A percentile compares a stretch with the other conserved stretches of the same genome.
phyloP scores from a whole-genome alignment of 2,888 invertebrate species.

The Ormyrus pomaceus region DNA sequence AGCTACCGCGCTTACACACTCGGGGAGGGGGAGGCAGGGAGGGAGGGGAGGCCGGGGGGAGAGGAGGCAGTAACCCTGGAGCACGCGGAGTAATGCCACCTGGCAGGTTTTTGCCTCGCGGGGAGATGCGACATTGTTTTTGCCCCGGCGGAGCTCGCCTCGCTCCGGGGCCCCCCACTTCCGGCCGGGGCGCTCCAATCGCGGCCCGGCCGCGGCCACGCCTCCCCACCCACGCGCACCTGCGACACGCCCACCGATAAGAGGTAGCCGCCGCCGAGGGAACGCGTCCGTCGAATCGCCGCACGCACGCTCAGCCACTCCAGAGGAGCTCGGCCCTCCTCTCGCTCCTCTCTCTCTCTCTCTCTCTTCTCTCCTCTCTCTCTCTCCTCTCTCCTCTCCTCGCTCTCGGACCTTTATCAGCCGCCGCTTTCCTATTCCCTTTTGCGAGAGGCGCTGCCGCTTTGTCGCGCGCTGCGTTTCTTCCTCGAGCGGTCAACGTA shows the following conservation, averaged over 20 bases:
- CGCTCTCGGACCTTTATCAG: conserved; percentile 5
- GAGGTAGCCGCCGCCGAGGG: conserved; percentile 58
- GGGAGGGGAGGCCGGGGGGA: neutral
- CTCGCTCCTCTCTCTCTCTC: conserved; percentile 16
- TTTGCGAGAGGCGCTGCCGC: neutral
- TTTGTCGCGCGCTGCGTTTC: no score
- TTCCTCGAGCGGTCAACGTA: no score
- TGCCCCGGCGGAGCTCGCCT: conserved; percentile 62
- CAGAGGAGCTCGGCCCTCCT: conserved; percentile 31
- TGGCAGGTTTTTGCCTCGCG: conserved; percentile 73
- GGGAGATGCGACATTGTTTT: conserved; percentile 72
- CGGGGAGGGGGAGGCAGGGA: conserved; percentile 1
- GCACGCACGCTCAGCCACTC: conserved; percentile 61
- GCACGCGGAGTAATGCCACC: conserved; percentile 74
- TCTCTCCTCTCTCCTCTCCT: conserved; percentile 12
- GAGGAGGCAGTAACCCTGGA: conserved; percentile 62
- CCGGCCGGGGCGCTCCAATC: conserved; percentile 68
- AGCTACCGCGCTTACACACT: conserved; percentile 28
- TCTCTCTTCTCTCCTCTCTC: conserved; percentile 16
- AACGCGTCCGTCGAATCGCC: conserved; percentile 56
- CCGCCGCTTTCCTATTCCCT: neutral
- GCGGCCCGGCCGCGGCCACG: conserved; percentile 64
- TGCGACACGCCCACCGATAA: conserved; percentile 72
- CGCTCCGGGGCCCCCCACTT: conserved; percentile 62
- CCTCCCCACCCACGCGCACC: conserved; percentile 75